Evolutionary conservation across 2,113 vertebrate genomes (phyloP).

Genomic region (Forbesichthys papilliferus): DNA sequence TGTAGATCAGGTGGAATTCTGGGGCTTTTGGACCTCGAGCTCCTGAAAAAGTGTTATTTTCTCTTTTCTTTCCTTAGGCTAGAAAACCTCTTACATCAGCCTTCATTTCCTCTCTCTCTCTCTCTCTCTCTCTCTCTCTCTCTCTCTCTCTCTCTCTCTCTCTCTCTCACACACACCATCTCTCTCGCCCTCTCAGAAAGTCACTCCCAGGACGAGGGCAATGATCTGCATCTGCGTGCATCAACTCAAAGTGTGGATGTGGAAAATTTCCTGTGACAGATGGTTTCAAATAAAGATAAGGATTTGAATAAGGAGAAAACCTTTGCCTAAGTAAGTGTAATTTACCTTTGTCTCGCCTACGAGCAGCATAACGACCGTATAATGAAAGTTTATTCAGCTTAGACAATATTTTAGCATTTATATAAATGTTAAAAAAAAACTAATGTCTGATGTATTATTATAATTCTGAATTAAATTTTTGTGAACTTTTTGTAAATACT

Average conservation of each 20-base stretch:
- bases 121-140: constrained; percentile 5
- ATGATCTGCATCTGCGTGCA: constrained; percentile 32
- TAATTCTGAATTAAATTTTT: background rate
- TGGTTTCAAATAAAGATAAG: constrained; percentile 40
- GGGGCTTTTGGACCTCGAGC: constrained; percentile 87
- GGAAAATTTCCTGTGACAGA: constrained; percentile 63
- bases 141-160: constrained; percentile 5
- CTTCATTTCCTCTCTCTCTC: constrained; percentile 48
- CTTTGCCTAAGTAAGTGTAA: constrained; percentile 60
- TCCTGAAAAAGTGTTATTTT: constrained; percentile 78
- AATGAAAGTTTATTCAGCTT: background rate
- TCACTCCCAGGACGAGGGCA: constrained; percentile 58
- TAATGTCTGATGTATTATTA: background rate
- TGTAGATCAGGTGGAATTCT: constrained; percentile 86
- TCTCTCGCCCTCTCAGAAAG: constrained; percentile 56
- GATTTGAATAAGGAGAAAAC: constrained; percentile 12
- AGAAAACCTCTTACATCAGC: constrained; percentile 86
- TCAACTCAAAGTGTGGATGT: constrained; percentile 41
- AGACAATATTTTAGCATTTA: background rate
- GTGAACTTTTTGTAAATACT: background rate
- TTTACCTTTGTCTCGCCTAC: constrained; percentile 22
- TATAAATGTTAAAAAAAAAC: background rate
- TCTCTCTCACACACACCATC: background rate
- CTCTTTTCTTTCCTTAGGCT: constrained; percentile 51
- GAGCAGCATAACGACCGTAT: background rate